phyloP scores from a whole-genome alignment of 2,113 vertebrate species.

The Anthoscopus minutus region DNA sequence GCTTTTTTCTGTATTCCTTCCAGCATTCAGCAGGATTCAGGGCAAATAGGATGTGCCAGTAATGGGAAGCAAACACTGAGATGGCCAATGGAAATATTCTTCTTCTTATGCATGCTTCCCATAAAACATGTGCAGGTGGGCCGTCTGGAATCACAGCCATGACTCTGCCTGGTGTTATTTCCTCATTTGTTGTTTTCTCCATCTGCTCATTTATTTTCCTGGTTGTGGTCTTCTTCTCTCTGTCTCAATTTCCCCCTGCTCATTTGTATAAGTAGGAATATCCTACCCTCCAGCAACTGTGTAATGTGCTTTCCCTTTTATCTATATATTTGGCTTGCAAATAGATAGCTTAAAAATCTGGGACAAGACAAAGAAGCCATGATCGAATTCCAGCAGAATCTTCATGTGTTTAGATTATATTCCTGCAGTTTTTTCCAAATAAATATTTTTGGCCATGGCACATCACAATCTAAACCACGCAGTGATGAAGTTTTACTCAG shows the following conservation, averaged over 20 bases:
- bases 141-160: slow-evolving; percentile 58
- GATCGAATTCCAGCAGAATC: slow-evolving; percentile 29
- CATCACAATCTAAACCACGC: neutral
- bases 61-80: slow-evolving; percentile 16
- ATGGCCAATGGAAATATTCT: slow-evolving; percentile 33
- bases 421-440: neutral
- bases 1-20: neutral
- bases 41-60: slow-evolving; percentile 1
- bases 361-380: neutral
- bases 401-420: neutral
- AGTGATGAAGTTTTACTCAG: neutral
- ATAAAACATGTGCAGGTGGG: slow-evolving; percentile 51
- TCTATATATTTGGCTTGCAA: slow-evolving; percentile 64
- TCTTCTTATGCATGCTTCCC: slow-evolving; percentile 4
- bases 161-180: slow-evolving; percentile 58
- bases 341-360: slow-evolving; percentile 42
- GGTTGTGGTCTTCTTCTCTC: slow-evolving; percentile 35
- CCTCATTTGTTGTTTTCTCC: slow-evolving; percentile 58
- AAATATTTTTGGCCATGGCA: neutral
- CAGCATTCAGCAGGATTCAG: slow-evolving; percentile 3
- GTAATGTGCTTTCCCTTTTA: slow-evolving; percentile 56
- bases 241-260: slow-evolving; percentile 30
- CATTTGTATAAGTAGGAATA: slow-evolving; percentile 57
- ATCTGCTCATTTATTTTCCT: slow-evolving; percentile 64
- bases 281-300: slow-evolving; percentile 51